Evolutionary conservation across 2,113 vertebrate genomes (phyloP).

Genomic region (Bagarius yarrelli): DNA sequence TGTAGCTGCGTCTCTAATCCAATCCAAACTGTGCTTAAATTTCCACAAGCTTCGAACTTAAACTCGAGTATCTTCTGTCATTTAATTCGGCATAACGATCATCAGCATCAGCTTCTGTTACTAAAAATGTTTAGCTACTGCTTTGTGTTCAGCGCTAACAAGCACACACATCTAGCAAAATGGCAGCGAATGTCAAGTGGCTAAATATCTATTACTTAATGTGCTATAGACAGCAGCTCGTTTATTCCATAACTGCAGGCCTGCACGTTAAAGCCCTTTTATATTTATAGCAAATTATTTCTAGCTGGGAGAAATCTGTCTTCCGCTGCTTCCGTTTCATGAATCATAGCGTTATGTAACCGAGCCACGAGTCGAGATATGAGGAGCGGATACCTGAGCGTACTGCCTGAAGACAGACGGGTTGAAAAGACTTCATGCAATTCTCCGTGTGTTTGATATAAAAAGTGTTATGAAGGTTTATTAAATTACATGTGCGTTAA

Average conservation of each 20-base stretch:
- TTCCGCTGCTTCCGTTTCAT: slow-evolving; percentile 7
- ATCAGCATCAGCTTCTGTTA: slow-evolving; percentile 1
- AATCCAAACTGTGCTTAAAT: neutral
- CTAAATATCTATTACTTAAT: slow-evolving; percentile 32
- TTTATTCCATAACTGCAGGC: slow-evolving; percentile 31
- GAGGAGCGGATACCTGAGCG: slow-evolving; percentile 7
- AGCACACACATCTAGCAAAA: slow-evolving; percentile 20
- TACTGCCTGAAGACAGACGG: neutral
- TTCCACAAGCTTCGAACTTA: neutral
- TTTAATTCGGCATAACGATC: neutral
- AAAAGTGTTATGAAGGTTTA: neutral
- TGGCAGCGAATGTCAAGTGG: slow-evolving; percentile 23
- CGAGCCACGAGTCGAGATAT: neutral
- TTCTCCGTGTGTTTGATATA: neutral
- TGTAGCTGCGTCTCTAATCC: neutral
- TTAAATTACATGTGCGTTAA: neutral
- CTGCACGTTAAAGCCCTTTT: slow-evolving; percentile 20
- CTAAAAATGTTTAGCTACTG: neutral
- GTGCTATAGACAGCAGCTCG: slow-evolving; percentile 20
- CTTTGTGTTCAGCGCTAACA: slow-evolving; percentile 7
- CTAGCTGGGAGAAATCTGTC: neutral
- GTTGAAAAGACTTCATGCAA: neutral
- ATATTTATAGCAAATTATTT: slow-evolving; percentile 21
- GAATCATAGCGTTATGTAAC: slow-evolving; percentile 18
- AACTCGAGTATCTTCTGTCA: neutral